Conservation (phyloP, 35 echinoderm and acorn worm genomes). For the Acanthaster planci region DNA sequence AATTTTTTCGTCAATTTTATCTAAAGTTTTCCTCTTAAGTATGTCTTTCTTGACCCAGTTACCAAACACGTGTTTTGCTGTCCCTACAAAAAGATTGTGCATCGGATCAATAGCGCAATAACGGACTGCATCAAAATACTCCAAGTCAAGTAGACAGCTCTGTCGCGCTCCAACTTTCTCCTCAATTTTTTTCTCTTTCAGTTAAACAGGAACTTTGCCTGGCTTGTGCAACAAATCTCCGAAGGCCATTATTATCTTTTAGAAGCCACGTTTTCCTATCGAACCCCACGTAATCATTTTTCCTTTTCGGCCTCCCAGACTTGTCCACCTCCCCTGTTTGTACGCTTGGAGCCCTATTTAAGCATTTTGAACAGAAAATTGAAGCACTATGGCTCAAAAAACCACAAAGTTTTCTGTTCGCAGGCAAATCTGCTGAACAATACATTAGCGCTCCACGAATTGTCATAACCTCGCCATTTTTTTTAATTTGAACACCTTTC, state of each 20-base stretch:
- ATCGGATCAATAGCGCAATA: constrained; percentile 52
- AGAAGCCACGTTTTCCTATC: neutral
- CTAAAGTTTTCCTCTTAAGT: neutral
- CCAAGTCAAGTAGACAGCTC: neutral
- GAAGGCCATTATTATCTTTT: neutral
- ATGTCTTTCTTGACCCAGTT: constrained; percentile 26
- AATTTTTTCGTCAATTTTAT: constrained; percentile 20
- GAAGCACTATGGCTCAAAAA: neutral
- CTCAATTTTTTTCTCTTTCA: neutral
- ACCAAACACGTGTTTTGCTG: constrained; percentile 15
- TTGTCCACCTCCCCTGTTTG: neutral
- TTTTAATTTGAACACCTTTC: neutral
- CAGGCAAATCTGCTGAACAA: no score
- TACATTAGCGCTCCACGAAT: neutral
- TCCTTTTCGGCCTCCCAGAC: neutral
- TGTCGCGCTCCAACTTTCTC: neutral
- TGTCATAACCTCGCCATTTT: neutral
- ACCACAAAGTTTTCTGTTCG: no score
- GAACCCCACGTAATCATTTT: neutral
- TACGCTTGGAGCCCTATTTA: neutral
- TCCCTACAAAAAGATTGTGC: constrained; percentile 45
- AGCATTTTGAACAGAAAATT: neutral
- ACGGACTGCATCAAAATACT: constrained; percentile 26
- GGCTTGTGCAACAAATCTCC: neutral
- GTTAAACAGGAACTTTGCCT: neutral